Base-by-base conservation (phyloP, 2,113 vertebrate genomes). In the Myotis davidii region DNA sequence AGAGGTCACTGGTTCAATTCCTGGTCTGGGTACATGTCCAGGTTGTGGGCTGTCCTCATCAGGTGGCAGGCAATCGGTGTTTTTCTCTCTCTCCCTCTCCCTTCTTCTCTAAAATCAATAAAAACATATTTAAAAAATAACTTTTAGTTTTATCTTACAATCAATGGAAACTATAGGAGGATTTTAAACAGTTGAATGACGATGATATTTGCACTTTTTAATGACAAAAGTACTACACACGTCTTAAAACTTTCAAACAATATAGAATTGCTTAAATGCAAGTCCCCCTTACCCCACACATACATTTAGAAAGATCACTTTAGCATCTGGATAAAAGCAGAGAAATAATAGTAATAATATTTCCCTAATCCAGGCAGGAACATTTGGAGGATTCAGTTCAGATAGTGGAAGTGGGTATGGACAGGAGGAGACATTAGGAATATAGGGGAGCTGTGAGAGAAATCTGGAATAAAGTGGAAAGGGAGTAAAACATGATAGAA, bases 241-340 rank as follows among this genome's bases (percentile, higher is more conserved):
- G 20, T 77, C 72, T 93, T 78, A 78, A 84, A 87, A 90, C 6
- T 77, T 89, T 64, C 16, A 72, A 83, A 74, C 27, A 84, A 20
- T 73, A 93, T 10, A 65, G 37, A 85, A 67, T 52, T 79, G 54
- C 70, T 73, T 77, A 54, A n/a, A 85, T 85, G n/a, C 59, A 81
- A 90, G 25, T 73, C 37, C 32, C 34, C 25, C 56, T 74, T 90
- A 42, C 6, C 32, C 34, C 83, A 72, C 27, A 45, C 56, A n/a
- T 65, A 17, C 85, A 54, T 79, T 79, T 85, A 94, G 90, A 92
- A 82, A 93, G 39, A 82, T 89, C 67, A 89, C 27, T 77, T 89
- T 56, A 54, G 32, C 73, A 76, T 79, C 67, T 94, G 42, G 59
- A 48, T 45, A 85, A 69, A 72, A 29, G 32, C 59, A 79, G 42